Base-by-base conservation (phyloP, 2,797 vertebrate genomes). In the Chrysolophus pictus region DNA sequence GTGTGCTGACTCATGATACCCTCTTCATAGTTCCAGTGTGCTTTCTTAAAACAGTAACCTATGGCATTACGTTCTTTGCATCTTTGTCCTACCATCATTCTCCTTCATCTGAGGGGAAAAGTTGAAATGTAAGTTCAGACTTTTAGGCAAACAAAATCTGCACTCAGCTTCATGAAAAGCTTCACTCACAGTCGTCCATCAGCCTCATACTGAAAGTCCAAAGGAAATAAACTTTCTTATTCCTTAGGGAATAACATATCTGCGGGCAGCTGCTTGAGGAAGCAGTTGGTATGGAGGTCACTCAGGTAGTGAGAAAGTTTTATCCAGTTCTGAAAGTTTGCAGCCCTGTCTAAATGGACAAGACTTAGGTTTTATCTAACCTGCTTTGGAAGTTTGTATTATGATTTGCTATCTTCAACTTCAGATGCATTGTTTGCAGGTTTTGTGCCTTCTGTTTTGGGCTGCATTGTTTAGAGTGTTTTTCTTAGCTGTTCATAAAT, bases 211-310 rank as follows among this genome's bases (percentile, higher is more conserved):
- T 78, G 41, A 65, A 81, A 37, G 29, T 62, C 7, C 14, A 62
- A 49, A 71, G 49, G 73, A 90, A 91, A 80, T 62, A 80, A 83
- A 56, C n/a, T 70, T 75, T 12, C 29, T 65, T 51, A 67, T 37
- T 22, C 28, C 0, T 0, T 39, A 49, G 28, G 10, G 19, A 90
- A 14, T 71, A 58, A 69, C 0, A 2, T 51, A 33, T 0, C 0
- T 58, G 7, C 65, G 39, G 35, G 31, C 24, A 72, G 18, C 65
- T 64, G 42, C 35, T 88, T n/a, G 29, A 90, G 31, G 22, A 49
- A 65, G 22, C 21, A 28, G 18, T 22, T 72, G 19, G 18, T 59
- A 14, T 18, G 22, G 13, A 46, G 6, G 19, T 59, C 12, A 1
- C 23, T 42, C 42, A 67, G 18, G 17, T 47, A 83, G 24, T 47